Evolutionary conservation across 2,797 vertebrate species (phyloP), one percentile per base, ranked within the genome.

Genomic region (Amphiprion clarkii): DNA sequence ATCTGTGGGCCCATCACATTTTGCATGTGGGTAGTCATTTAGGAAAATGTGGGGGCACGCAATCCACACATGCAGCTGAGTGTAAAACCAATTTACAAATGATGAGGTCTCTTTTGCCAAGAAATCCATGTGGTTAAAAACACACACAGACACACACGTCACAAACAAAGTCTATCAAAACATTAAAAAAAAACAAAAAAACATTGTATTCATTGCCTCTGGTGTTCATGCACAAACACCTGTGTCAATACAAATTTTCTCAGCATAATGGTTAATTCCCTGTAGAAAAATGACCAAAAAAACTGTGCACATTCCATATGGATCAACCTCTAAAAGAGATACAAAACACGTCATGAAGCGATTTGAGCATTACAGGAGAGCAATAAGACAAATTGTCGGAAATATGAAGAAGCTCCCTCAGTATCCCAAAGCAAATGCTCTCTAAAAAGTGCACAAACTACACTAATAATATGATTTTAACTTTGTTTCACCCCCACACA

Each of bases 281-380:
- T 54, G 12, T 54, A 54, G 52, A 7, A 9, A 11, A 51, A 51
- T 17, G 6, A 5, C n/a, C 6, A 21, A 51, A 19, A 21, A 17
- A 8, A 25, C 13, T 17, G 27, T 21, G 19, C 19, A 49, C 8
- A 57, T 7, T 29, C 11, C 19, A 67, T 6, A 1, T 8, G 27
- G 25, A 70, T 25, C 23, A 53, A 51, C 17, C 21, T 70, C 3
- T 13, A 40, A 51, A 71, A 54, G 40, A 46, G 4, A 44, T 51
- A 36, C 31, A 39, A 42, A 33, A 42, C 49, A 63, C 21, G 29
- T 36, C 5, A 42, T 54, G 17, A 36, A 58, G 13, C 17, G 9
- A 23, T 58, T 36, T 68, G 31, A 29, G 56, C 7, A 12, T n/a
- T 19, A 2, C 5, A n/a, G 27, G 14, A 29, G 13, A 48, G 21